Base-by-base conservation (phyloP, 2,797 vertebrate genomes). In the Hipposideros larvatus region DNA sequence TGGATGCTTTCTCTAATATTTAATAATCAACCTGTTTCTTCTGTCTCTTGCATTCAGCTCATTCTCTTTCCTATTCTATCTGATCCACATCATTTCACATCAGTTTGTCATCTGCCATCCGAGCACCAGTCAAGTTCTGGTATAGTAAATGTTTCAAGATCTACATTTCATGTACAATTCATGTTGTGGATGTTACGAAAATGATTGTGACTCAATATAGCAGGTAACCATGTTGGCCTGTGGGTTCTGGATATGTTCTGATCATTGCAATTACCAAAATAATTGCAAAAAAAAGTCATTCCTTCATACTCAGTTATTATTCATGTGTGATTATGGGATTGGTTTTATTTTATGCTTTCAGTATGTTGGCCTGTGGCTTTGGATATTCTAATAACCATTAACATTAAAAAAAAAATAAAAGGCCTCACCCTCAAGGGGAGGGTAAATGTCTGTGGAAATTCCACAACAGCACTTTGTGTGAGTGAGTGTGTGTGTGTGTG, bases 81-180 rank as follows among this genome's bases (percentile, higher is more conserved):
- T 97, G 98, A 96, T 97, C 98, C 97, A 98, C 98, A 98, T 97
- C 98, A 98, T 98, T 98, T 98, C 98, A 97, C 98, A 98, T 98
- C 98, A 97, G 95, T 98, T 98, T 98, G 97, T 98, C 98, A 98
- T 98, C 98, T 98, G 97, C 98, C 98, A 98, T 98, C 97, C 84
- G 98, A 98, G 98, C 98, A 97, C 97, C 98, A 98, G 98, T 98
- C 97, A 93, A 98, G 97, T 97, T 98, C 98, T 98, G 98, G 98
- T 98, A 98, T 55, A 98, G 98, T 98, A 98, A 98, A 98, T 98
- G 97, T 98, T 98, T 98, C 97, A 93, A 98, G 97, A 98, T 98
- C 97, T 98, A 92, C 98, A 96, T 98, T 98, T 98, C 98, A 98
- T 98, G 14, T 98, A 80, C 98, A 73, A 87, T 98, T 98, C 95